These are phyloP conservation scores for Platyrinchus mystaceus DNA, from an alignment of 2,797 vertebrate genomes.

Conservation along the genomic window DNA sequence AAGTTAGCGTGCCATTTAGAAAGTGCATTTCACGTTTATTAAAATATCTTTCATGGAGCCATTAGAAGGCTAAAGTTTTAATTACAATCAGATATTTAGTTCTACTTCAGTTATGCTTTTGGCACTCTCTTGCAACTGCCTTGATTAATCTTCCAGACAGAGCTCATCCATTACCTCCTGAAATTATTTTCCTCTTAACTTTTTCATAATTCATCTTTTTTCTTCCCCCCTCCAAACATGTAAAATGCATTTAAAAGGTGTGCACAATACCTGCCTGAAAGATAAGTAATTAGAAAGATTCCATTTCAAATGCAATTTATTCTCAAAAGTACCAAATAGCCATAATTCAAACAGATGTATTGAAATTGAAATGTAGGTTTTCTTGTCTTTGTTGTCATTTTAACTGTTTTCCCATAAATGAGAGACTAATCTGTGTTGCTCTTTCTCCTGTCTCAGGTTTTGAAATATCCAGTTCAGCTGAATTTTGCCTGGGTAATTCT, in stretches of 20 bases:
- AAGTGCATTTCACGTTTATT: conserved; percentile 86
- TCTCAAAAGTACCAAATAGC: conserved; percentile 72
- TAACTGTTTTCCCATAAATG: conserved; percentile 69
- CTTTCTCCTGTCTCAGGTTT: conserved; percentile 9
- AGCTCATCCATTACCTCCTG: conserved; percentile 81
- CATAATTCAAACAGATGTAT: conserved; percentile 72
- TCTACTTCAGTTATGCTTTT: conserved; percentile 79
- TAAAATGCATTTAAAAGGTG: conserved; percentile 74
- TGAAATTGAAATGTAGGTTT: conserved; percentile 73
- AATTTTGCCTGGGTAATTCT: conserved; percentile 44
- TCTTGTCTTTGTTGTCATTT: conserved; percentile 71
- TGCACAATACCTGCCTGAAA: conserved; percentile 73
- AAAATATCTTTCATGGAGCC: conserved; percentile 85
- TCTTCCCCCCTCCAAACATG: conserved; percentile 68
- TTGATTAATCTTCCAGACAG: conserved; percentile 82
- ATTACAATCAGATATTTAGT: conserved; percentile 86
- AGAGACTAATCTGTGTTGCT: conserved; percentile 34
- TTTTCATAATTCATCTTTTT: conserved; percentile 78
- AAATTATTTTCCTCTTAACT: conserved; percentile 83
- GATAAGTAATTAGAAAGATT: conserved; percentile 76
- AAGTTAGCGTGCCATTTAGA: conserved; percentile 85
- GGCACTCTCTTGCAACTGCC: conserved; percentile 75
- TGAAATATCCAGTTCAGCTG: conserved; percentile 31
- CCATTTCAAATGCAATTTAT: conserved; percentile 78
- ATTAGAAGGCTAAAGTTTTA: conserved; percentile 85